Percentiles rank a stretch among this genome's conserved stretches.
phyloP scores from a whole-genome alignment of 2,113 vertebrate genomes.

The Hassar affinis region DNA sequence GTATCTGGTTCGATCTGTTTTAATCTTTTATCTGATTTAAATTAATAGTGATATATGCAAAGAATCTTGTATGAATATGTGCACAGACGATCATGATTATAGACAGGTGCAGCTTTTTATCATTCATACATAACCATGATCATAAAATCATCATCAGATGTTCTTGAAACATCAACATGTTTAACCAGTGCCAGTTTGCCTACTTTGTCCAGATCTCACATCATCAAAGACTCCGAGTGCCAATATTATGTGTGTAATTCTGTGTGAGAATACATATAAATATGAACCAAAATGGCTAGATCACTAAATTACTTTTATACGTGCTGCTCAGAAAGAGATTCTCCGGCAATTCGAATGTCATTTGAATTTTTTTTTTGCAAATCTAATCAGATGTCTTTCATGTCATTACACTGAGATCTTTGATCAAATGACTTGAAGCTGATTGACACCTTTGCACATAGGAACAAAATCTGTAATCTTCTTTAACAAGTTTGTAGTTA shows the following conservation, averaged over 20 bases:
- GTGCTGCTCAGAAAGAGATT: background rate
- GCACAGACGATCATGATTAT: background rate
- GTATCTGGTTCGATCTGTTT: too few relatives aligned
- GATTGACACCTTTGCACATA: background rate
- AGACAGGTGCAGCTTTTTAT: background rate
- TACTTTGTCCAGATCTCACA: background rate
- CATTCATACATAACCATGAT: background rate
- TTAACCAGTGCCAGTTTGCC: background rate
- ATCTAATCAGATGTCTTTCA: constrained; percentile 9
- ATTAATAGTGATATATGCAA: background rate
- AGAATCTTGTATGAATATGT: background rate
- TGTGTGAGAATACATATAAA: background rate
- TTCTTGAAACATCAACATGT: background rate
- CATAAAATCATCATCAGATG: background rate
- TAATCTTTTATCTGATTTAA: too few relatives aligned
- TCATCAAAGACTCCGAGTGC: background rate
- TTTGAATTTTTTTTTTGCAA: background rate
- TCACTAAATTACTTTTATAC: background rate
- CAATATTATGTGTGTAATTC: background rate
- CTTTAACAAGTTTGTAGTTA: background rate
- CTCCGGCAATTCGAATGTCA: background rate
- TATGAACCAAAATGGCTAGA: background rate
- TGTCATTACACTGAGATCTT: background rate
- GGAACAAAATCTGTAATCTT: background rate
- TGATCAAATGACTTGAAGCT: background rate